Evolutionary conservation across 2,797 vertebrate species (phyloP).

Genomic region (Brachyalestes nurse): DNA sequence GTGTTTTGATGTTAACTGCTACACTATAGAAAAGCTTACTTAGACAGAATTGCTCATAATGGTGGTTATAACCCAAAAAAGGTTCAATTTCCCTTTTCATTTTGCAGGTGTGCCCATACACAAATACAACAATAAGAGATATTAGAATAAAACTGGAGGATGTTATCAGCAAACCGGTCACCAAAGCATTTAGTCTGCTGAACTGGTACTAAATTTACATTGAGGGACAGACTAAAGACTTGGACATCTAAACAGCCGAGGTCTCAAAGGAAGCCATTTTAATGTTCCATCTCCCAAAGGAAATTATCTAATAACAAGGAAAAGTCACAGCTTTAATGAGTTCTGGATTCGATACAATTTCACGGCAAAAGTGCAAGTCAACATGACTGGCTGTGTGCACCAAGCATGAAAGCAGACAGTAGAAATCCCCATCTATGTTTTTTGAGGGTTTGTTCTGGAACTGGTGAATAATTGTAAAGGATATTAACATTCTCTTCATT

Average conservation of each 20-base stretch:
- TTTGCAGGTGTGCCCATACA: neutral
- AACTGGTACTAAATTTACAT: neutral
- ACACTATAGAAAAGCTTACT: too few species aligned
- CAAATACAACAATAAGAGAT: neutral
- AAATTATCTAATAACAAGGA: conserved; percentile 1
- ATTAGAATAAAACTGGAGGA: neutral
- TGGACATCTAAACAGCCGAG: conserved; percentile 5
- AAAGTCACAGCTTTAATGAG: conserved; percentile 11
- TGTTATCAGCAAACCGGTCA: neutral
- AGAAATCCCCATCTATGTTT: neutral
- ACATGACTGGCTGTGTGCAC: neutral
- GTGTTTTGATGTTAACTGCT: too few species aligned
- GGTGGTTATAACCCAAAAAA: too few species aligned
- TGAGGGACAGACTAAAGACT: neutral
- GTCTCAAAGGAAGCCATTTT: conserved; percentile 15
- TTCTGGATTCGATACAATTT: conserved; percentile 12
- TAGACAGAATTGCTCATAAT: neutral
- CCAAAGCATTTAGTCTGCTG: neutral
- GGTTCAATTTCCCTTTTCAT: too few species aligned
- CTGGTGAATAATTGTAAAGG: neutral
- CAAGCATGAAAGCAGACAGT: neutral
- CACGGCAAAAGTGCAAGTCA: neutral
- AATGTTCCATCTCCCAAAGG: conserved; percentile 5
- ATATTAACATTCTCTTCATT: neutral
- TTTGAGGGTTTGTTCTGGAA: neutral